Conservation (phyloP, 2,797 vertebrate genomes). For the Moxostoma hubbsi region DNA sequence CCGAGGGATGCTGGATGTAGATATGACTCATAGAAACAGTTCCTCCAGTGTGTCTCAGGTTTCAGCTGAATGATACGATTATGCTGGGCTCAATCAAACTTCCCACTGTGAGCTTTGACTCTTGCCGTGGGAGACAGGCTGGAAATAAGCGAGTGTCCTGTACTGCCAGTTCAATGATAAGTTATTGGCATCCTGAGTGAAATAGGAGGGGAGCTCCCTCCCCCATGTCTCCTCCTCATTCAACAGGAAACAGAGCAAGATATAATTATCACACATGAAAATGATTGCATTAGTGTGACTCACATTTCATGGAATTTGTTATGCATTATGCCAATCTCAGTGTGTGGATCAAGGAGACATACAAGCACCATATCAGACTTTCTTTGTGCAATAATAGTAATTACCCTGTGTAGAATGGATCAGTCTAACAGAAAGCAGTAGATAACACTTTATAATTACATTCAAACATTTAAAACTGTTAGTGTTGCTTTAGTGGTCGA, state of each 20-base stretch:
- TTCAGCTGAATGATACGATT: slow-evolving; percentile 48
- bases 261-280: slow-evolving; percentile 46
- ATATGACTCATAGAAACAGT: slow-evolving; percentile 31
- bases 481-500: too few species aligned
- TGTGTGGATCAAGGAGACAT: background rate
- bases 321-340: background rate
- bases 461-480: too few species aligned
- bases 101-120: slow-evolving; percentile 38
- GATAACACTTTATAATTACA: too few species aligned
- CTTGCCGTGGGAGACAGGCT: slow-evolving; percentile 30
- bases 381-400: background rate
- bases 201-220: slow-evolving; percentile 4
- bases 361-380: background rate
- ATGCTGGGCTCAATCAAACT: slow-evolving; percentile 35
- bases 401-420: too few species aligned
- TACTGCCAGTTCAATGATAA: slow-evolving; percentile 36
- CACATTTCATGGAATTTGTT: slow-evolving; percentile 15
- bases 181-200: slow-evolving; percentile 36
- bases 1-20: slow-evolving; percentile 43
- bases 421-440: too few species aligned
- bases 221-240: slow-evolving; percentile 20
- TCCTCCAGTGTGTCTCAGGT: slow-evolving; percentile 39
- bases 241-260: slow-evolving; percentile 30
- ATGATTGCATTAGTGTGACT: slow-evolving; percentile 38
- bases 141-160: slow-evolving; percentile 19